Base-by-base conservation (phyloP, 2,888 invertebrate species). In the Calliphora vomitoria region DNA sequence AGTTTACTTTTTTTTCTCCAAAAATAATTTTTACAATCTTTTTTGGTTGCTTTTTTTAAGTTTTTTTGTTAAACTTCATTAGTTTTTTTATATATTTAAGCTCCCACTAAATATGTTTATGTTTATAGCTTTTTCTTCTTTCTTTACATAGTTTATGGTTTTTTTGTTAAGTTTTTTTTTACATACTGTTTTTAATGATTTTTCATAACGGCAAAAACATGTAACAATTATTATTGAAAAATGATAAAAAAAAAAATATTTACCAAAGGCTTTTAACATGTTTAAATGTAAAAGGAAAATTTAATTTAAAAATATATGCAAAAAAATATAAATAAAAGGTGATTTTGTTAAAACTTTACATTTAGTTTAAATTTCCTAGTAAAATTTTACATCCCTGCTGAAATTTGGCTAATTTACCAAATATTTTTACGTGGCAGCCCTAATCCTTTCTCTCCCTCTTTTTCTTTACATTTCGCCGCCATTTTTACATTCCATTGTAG, bases 21-120 rank as follows among this genome's bases (percentile, higher is more conserved):
- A 31, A 41, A 25, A 58, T 62, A 58, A 13, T 64, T 58, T 72
- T 66, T 53, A 80, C 55, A 72, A 74, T 35, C 13, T 47, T 68
- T 75, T 60, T 44, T 35, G 18, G 20, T 64, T 55, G 6, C 4
- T 31, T 41, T 41, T 68, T 58, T 18, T 25, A 25, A 25, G 25
- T 25, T 64, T 62, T 60, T 69, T n/a, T 58, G 75, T 69, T 82
- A 50, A 38, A 82, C 58, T 69, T 76, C 76, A 76, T 82, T 69
- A 62, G 69, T 25, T 76, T 82, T 69, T 62, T 55, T 53, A 53
- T 53, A 47, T 62, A 55, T 47, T 47, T 64, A 82, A 53, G 82
- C 82, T 82, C 74, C 74, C 82, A 82, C 74, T 74, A 74, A 68
- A 74, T 44, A n/a, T 62, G 6, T 68, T 74, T 44, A 1, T 35